Conservation (phyloP, 1,140 invertebrate species). For the Diorhabda elongata region DNA sequence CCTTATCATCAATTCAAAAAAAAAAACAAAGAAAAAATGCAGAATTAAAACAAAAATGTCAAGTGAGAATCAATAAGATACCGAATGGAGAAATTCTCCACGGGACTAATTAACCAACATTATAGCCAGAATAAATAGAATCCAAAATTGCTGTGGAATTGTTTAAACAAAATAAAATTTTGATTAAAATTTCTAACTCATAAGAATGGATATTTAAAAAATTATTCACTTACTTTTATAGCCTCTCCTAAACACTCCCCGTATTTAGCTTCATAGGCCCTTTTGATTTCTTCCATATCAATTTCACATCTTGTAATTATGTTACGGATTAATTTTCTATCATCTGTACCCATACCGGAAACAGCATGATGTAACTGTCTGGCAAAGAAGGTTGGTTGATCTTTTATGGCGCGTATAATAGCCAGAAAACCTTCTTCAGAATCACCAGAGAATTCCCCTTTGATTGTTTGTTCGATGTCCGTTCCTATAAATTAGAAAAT, state of each 20-base stretch:
- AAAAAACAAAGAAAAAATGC: too few relatives aligned
- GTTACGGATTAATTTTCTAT: constrained; percentile 79
- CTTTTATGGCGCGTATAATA: constrained; percentile 73
- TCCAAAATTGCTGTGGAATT: too few relatives aligned
- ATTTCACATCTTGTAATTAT: constrained; percentile 84
- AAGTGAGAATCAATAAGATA: too few relatives aligned
- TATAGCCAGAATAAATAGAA: too few relatives aligned
- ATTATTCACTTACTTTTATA: constrained; percentile 60
- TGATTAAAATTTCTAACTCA: too few relatives aligned
- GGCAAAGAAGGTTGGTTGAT: constrained; percentile 85
- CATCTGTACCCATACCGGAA: constrained; percentile 79
- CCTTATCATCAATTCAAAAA: too few relatives aligned
- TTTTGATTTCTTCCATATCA: constrained; percentile 83
- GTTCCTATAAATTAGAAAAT: constrained; percentile 47
- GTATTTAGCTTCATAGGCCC: constrained; percentile 73
- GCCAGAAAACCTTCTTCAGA: constrained; percentile 62
- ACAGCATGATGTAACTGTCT: constrained; percentile 82
- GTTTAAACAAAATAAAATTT: too few relatives aligned
- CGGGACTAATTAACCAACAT: too few relatives aligned
- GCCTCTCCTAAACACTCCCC: constrained; percentile 74
- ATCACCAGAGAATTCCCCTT: constrained; percentile 68
- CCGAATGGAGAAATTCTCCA: too few relatives aligned
- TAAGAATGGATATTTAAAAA: too few relatives aligned
- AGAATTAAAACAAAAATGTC: too few relatives aligned
- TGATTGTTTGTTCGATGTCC: constrained; percentile 64